These are phyloP conservation scores for Branchellion lobata DNA, from an alignment of 2,888 invertebrate genomes.

Conservation along the genomic window DNA sequence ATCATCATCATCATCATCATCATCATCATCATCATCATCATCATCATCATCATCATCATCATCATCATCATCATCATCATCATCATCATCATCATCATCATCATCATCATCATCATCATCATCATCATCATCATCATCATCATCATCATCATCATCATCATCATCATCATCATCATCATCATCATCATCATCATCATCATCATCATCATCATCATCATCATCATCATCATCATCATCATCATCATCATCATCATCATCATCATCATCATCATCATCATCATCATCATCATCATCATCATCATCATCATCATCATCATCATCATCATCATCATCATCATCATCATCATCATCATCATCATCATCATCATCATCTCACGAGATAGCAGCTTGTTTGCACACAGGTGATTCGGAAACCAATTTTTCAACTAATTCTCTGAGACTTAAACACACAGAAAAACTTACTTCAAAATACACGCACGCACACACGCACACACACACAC, in stretches of 20 bases:
- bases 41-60: constrained; percentile 21
- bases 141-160: constrained; percentile 18
- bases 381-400: too few relatives aligned
- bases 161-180: constrained; percentile 21
- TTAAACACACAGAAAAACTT: too few relatives aligned
- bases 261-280: constrained; percentile 18
- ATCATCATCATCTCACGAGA: too few relatives aligned
- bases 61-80: constrained; percentile 21
- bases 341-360: neutral
- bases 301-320: constrained; percentile 14
- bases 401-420: too few relatives aligned
- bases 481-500: too few relatives aligned
- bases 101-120: constrained; percentile 14
- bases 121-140: constrained; percentile 20
- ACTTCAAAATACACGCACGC: too few relatives aligned
- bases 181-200: constrained; percentile 21
- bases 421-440: too few relatives aligned
- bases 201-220: constrained; percentile 17
- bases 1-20: constrained; percentile 20
- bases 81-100: constrained; percentile 17
- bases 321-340: constrained; percentile 11
- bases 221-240: constrained; percentile 14
- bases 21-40: constrained; percentile 18
- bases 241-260: constrained; percentile 20
- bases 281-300: constrained; percentile 21